phyloP scores from a whole-genome alignment of 1,140 invertebrate species.

The Lamellibrachia luymesi region DNA sequence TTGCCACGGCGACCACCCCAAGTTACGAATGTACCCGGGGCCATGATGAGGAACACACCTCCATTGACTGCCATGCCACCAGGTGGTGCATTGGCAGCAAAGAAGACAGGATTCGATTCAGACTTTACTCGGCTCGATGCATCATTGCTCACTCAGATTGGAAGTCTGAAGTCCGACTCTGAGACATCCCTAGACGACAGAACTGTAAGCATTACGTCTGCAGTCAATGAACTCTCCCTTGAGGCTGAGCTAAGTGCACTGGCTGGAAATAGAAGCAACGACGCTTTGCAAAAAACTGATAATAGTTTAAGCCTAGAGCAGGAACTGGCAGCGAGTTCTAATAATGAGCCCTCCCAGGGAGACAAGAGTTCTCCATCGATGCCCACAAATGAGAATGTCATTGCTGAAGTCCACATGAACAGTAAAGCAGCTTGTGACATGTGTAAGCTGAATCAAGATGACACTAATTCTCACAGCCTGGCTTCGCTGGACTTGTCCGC shows the following conservation, averaged over 20 bases:
- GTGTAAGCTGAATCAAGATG: not conserved
- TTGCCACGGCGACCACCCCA: conserved; percentile 19
- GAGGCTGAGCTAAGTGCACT: conserved; percentile 16
- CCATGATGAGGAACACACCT: not conserved
- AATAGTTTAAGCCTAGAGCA: not conserved
- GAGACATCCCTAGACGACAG: not conserved
- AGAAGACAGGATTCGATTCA: not conserved
- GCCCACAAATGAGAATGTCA: not conserved
- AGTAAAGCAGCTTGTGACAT: not conserved
- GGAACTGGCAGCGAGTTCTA: not conserved
- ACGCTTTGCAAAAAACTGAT: not conserved
- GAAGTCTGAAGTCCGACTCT: conserved; percentile 15
- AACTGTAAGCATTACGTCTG: not conserved
- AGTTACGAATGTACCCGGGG: not conserved
- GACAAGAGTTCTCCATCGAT: not conserved
- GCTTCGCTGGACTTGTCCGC: not conserved
- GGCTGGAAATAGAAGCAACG: not conserved
- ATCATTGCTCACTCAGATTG: conserved; percentile 2
- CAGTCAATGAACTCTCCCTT: conserved; percentile 22
- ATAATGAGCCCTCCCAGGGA: not conserved
- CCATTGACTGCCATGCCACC: not conserved
- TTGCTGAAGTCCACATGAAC: conserved; percentile 6
- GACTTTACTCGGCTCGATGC: conserved; percentile 5
- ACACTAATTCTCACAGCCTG: not conserved
- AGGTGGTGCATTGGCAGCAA: not conserved